These are phyloP conservation scores for Campoletis sonorensis DNA, from an alignment of 1,140 invertebrate genomes.

Conservation along the genomic window DNA sequence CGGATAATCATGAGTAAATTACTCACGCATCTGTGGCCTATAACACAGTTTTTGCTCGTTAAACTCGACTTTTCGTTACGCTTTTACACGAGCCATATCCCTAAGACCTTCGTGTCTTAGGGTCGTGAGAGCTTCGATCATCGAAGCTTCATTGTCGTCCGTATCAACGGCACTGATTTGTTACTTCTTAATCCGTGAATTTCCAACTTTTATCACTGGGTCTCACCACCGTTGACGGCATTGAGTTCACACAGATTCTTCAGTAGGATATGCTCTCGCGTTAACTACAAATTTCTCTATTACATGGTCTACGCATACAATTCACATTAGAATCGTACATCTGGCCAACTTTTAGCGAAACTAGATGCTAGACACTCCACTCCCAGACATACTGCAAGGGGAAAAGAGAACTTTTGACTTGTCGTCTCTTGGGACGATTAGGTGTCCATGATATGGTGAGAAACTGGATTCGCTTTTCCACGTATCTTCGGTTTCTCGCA, in stretches of 20 bases:
- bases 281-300: not conserved
- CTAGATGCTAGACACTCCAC: not conserved
- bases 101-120: not conserved
- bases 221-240: not conserved
- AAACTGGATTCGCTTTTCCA: constrained; percentile 30
- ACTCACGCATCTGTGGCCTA: constrained; percentile 53
- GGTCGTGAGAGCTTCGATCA: not conserved
- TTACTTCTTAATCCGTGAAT: not conserved
- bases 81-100: not conserved
- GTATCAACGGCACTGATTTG: not conserved
- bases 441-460: constrained; percentile 33
- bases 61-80: constrained; percentile 42
- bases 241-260: not conserved
- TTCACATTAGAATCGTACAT: constrained; percentile 13
- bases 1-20: constrained; percentile 52
- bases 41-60: not conserved
- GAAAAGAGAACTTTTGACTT: not conserved
- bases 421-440: constrained; percentile 23
- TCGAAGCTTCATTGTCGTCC: not conserved
- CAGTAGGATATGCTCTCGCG: not conserved
- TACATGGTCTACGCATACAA: not conserved
- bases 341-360: constrained; percentile 11
- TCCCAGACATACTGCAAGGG: not conserved
- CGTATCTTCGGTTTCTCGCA: constrained; percentile 40
- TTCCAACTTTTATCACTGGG: not conserved